A percentile compares a stretch with the other conserved stretches of the same genome.
phyloP scores from a whole-genome alignment of 2,797 vertebrate genomes.

The Liparis tanakae region DNA sequence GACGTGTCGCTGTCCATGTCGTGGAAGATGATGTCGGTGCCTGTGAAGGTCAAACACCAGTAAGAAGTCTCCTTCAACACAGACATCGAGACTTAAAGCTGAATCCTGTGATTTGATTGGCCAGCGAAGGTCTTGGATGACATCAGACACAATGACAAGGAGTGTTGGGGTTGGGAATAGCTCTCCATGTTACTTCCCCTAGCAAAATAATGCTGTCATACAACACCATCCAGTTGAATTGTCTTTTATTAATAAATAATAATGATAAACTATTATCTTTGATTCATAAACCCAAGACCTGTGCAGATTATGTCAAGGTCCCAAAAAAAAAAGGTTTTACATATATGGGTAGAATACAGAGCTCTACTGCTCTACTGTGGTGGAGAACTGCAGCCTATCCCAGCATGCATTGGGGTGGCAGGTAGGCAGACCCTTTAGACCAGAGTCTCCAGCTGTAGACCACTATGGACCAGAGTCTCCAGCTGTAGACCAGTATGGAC shows the following conservation, averaged over 20 bases:
- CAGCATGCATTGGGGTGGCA: not conserved
- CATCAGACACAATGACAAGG: not conserved
- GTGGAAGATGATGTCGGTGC: slow-evolving; percentile 91
- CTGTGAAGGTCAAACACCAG: slow-evolving; percentile 66
- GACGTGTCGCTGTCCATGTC: slow-evolving; percentile 95
- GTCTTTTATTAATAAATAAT: not conserved
- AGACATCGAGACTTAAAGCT: not conserved
- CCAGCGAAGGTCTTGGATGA: not conserved
- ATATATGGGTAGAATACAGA: not conserved
- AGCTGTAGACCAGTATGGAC: not conserved
- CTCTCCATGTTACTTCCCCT: not conserved
- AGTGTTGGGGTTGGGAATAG: not conserved
- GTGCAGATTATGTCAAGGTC: no score
- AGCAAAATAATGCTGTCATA: not conserved
- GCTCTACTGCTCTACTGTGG: not conserved
- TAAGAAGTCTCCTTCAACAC: not conserved
- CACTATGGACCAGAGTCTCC: not conserved
- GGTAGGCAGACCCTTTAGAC: not conserved
- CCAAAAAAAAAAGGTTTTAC: not conserved
- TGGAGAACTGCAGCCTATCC: not conserved
- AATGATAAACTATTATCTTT: not conserved
- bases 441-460: not conserved
- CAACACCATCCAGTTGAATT: not conserved
- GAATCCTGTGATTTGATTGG: not conserved
- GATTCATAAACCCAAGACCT: no score